A percentile compares a stretch with the other conserved stretches of the same genome.
These are phyloP conservation scores for Sebastes diaconus DNA, from an alignment of 2,797 vertebrate species.

Conservation along the genomic window DNA sequence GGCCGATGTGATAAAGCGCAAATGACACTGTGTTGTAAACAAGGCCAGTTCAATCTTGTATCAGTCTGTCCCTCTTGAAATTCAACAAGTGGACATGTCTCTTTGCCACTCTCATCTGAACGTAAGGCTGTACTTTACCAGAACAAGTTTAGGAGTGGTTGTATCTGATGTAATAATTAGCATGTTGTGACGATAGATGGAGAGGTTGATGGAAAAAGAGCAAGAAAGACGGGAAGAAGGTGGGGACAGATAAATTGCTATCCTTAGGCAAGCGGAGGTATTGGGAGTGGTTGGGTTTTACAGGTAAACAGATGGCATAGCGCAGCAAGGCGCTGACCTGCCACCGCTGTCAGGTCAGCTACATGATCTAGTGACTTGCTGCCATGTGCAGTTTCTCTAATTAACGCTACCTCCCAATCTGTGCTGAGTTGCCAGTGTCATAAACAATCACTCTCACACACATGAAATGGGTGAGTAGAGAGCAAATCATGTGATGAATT, in stretches of 20 bases:
- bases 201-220: constrained; percentile 4
- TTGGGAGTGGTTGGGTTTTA: constrained; percentile 43
- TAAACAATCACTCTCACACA: neutral
- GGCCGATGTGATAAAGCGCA: neutral
- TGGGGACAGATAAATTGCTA: constrained; percentile 17
- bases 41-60: neutral
- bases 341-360: constrained; percentile 60
- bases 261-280: constrained; percentile 9
- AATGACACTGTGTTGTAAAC: neutral
- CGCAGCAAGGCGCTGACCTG: constrained; percentile 52
- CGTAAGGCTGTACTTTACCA: neutral
- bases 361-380: constrained; percentile 34
- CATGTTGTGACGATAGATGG: constrained; percentile 15
- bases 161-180: constrained; percentile 10
- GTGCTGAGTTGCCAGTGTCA: constrained; percentile 14
- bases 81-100: neutral
- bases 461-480: neutral
- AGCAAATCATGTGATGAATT: neutral
- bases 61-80: neutral
- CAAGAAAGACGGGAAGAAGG: constrained; percentile 23
- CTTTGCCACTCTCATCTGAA: neutral
- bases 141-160: constrained; percentile 24
- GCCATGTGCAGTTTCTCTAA: constrained; percentile 52
- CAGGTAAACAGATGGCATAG: constrained; percentile 79
- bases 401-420: constrained; percentile 53